Conservation (phyloP, 2,113 vertebrate species). For the Mus spicilegus region DNA sequence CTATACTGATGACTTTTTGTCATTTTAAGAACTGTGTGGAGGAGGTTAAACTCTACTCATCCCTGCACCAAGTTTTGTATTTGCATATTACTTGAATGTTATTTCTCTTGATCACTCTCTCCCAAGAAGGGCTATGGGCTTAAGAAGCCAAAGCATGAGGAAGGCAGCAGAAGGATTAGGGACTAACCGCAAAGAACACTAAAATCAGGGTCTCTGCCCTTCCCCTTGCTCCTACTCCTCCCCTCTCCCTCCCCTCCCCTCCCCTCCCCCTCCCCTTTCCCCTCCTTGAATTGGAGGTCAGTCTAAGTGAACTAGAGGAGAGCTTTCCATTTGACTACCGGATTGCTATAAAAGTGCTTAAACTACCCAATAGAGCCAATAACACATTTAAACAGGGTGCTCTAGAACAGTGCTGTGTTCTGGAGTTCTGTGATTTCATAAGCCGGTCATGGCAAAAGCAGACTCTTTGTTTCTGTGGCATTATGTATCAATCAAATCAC, state of each 20-base stretch:
- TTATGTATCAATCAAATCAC: background rate
- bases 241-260: accelerated
- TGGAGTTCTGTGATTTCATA: background rate
- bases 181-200: background rate
- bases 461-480: background rate
- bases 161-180: background rate
- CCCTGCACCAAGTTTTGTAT: conserved; percentile 5
- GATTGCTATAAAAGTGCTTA: conserved; percentile 14
- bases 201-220: background rate
- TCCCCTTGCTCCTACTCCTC: background rate
- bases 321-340: background rate
- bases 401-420: background rate
- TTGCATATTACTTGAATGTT: background rate
- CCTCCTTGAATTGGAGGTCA: background rate
- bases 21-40: background rate
- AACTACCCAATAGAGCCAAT: conserved; percentile 2
- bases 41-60: background rate
- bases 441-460: background rate
- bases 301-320: background rate
- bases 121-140: background rate
- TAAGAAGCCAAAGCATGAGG: background rate
- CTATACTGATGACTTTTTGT: background rate
- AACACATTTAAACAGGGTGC: background rate
- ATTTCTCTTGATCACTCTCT: background rate
- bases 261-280: too few species aligned